Evolutionary conservation across 2,888 invertebrate genomes (phyloP), one percentile per base, ranked within the genome.

Genomic region (Idaea dimidiata): DNA sequence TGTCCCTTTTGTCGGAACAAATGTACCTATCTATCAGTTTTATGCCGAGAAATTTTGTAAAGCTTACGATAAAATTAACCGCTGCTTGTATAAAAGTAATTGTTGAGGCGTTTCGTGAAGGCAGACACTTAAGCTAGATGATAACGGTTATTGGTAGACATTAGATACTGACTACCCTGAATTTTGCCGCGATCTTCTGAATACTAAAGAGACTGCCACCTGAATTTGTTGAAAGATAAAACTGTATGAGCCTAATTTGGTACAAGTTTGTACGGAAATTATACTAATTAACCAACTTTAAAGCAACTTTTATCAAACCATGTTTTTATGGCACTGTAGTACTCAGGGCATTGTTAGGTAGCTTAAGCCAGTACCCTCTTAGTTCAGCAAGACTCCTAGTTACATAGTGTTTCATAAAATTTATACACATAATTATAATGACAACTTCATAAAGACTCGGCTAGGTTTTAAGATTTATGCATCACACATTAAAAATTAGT

Each of bases 121-220:
- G 82, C 76, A 83, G 81, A 63, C 62, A 70, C 63, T 67, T 88
- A 86, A 85, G 83, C 83, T 82, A 66, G 74, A 84, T 75, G 84
- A 83, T 89, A 89, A 90, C 84, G 87, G 82, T 88, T 88, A 90
- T 88, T 86, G 83, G 84, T 75, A 70, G 72, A 79, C 84, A 84
- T 88, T 87, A 86, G 82, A 82, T 80, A 80, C 80, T 80, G 81
- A 79, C 81, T 78, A 77, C 68, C 66, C 70, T 75, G 78, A 81
- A 78, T 77, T 80, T 73, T 77, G 73, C 74, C 70, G 74, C 66
- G 75, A 71, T 75, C 74, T 66, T 66, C 76, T 78, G 83, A 82
- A 86, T 87, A 83, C 79, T 77, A 81, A 84, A 73, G 69, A 72
- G 68, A 73, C 43, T 43, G 43, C 8, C 14, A 43, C 43, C 43